Evolutionary conservation across 1,140 invertebrate genomes (phyloP), one percentile per base, ranked within the genome.

Genomic region (Anagrus nilaparvatae): DNA sequence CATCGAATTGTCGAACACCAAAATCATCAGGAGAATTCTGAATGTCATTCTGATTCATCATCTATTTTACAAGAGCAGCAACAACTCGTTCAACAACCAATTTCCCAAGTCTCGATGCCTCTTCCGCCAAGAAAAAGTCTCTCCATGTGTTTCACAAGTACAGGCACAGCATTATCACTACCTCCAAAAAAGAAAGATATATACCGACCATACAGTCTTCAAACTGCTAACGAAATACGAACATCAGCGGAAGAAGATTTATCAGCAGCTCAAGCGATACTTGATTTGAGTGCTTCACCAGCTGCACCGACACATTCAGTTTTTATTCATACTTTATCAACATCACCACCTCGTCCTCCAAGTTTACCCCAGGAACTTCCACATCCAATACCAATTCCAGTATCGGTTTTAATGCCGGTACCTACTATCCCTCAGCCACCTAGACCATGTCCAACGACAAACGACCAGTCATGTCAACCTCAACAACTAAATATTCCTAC

Each of bases 141-240:
- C 19, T 73, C 81, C 5, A 81, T 85, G 79, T 87, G 82, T 56
- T 87, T 83, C 60, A 87, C 83, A 16, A 86, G 82, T 60, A 86
- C 82, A 3, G 84, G 84, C 4, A 78, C 83, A 4, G 77, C 84
- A 10, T 62, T 88, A 1, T 86, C 84, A 35, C 59, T 88, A 45
- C 84, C 85, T 23, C 85, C 85, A 0, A 88, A 88, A 59, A 87
- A 88, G 63, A 88, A 88, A 62, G 85, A 88, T 59, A 88, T 88
- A 45, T 88, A 87, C 61, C 71, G 85, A 34, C 85, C 85, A 0
- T 88, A 87, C 60, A 87, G 83, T 37, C 68, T 87, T 30, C 84
- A 84, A 78, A 58, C 79, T 67, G 19, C 14, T 23, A 30, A 5
- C 13, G 65, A 77, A 48, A 70, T 79, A 25, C 72, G 81, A 29